A percentile compares a stretch with the other conserved stretches of the same genome.
These are phyloP conservation scores for Spilarctia lutea DNA, from an alignment of 2,888 invertebrate genomes.

Conservation along the genomic window DNA sequence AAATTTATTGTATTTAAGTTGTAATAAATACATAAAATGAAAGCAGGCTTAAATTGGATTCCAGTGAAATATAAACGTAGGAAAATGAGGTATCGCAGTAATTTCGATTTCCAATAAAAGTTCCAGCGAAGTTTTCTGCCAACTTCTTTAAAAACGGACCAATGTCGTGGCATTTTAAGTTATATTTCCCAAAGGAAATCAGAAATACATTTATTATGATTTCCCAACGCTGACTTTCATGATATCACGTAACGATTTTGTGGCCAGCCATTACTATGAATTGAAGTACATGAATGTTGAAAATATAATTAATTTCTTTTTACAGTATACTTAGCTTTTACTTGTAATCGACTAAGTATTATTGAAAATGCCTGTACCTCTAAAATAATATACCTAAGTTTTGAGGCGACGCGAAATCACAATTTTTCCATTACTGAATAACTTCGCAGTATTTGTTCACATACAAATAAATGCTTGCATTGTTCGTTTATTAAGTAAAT, in stretches of 20 bases:
- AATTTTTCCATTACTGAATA: too few relatives aligned
- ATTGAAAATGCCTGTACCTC: too few relatives aligned
- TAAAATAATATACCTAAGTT: too few relatives aligned
- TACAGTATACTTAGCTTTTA: neutral
- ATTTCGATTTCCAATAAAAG: neutral
- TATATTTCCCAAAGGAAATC: constrained; percentile 38
- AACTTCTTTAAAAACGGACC: constrained; percentile 6
- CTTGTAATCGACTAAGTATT: neutral
- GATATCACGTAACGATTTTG: constrained; percentile 31
- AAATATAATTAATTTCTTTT: neutral
- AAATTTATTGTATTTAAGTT: too few relatives aligned
- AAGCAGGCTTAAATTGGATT: neutral
- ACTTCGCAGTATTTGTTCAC: too few relatives aligned
- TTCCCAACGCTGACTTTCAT: constrained; percentile 38
- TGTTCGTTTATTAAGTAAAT: too few relatives aligned
- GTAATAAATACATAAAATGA: neutral
- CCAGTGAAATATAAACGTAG: neutral
- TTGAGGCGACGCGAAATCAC: too few relatives aligned
- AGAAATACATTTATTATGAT: constrained; percentile 30
- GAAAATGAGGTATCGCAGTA: neutral
- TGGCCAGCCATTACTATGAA: constrained; percentile 10
- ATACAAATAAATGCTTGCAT: too few relatives aligned
- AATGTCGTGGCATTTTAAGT: constrained; percentile 18
- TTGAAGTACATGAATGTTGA: neutral
- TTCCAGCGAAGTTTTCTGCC: neutral